Evolutionary conservation across 2,888 invertebrate genomes (phyloP), one percentile per base, ranked within the genome.

Genomic region (Tetranychus piercei): DNA sequence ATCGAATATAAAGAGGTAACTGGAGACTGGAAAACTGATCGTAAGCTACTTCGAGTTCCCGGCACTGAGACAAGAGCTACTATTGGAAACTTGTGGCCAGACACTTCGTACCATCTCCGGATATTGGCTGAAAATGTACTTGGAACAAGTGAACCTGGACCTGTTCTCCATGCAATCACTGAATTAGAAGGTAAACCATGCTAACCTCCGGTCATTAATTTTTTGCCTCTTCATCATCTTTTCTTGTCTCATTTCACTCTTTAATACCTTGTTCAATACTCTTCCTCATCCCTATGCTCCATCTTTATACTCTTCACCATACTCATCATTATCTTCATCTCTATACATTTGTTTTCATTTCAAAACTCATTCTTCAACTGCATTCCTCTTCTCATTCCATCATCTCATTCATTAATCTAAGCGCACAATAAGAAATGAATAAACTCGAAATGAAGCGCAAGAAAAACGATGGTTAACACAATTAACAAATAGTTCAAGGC

Each of bases 121-220:
- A 82, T 87, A 43, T 85, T 85, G 80, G 87, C 87, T 65, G 86
- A 86, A 81, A 88, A 88, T 82, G 85, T 86, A 80, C 83, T 87
- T 77, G 87, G 88, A 22, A 84, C 84, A 73, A 86, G 87, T 80
- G 84, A 85, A 11, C 85, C 86, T 7, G 87, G 87, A 79, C 85
- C 78, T 8, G 79, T 79, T n/a, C 78, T 81, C 7, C 75, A 78
- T 0, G 79, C 80, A 2, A 78, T 79, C n/a, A 80, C 81, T 64
- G 78, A 80, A 23, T 81, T 82, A 76, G 82, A 82, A 80, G 81
- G 81, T 81, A 43, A 20, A 72, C 18, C 18, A 18, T 18, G 15
- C 15, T 71, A n/a, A 22, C 23, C 15, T 20, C 34, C 44, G 34
- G 18, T 22, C 45, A 67, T 70, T 74, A 45, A 70, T 15, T 70